Base-by-base conservation (phyloP, 2,113 vertebrate genomes). In the Colaptes auratus region DNA sequence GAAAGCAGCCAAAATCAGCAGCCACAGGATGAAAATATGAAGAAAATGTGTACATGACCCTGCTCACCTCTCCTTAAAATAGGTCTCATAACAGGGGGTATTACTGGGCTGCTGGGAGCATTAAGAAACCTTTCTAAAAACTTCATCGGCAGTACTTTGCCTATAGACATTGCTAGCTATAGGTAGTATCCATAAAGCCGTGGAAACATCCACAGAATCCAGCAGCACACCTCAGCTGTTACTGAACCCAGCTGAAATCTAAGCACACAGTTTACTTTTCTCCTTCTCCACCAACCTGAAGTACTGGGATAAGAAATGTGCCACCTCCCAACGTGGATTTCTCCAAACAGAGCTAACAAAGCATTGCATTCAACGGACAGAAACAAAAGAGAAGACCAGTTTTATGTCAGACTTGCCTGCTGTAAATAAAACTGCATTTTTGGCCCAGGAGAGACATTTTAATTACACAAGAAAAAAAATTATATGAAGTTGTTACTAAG, bases 361-460 rank as follows among this genome's bases (percentile, higher is more conserved):
- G 27, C 15, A 25, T 48, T n/a, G 33, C 15, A 30, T 44, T 80
- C 25, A 91, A 27, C 55, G 27, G 33, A 87, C 10, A 64, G 72
- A 90, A 89, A 89, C 14, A 18, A 56, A 56, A 76, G n/a, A 65
- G 39, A 86, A 87, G 91, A 63, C 5, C 46, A 25, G 16, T 80
- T 92, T 87, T 71, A 79, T 4, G 31, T 70, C 85, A 94, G 27
- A 61, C 70, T 59, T 79, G 63, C 71, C 71, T 85, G 50, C 78
- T 76, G 59, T 33, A 91, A 91, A 86, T 64, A 82, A 92, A 80
- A 93, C 30, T 33, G 83, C 42, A 7, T 9, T 92, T 95, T 79
- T 95, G 92, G 89, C 81, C 82, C 71, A 74, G 60, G 31, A 79
- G 90, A 80, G 42, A 55, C 35, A 58, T 70, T 94, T 84, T 95